Evolutionary conservation across 2,797 vertebrate species (phyloP), one percentile per base, ranked within the genome.

Genomic region (Scomberomorus guttatus): DNA sequence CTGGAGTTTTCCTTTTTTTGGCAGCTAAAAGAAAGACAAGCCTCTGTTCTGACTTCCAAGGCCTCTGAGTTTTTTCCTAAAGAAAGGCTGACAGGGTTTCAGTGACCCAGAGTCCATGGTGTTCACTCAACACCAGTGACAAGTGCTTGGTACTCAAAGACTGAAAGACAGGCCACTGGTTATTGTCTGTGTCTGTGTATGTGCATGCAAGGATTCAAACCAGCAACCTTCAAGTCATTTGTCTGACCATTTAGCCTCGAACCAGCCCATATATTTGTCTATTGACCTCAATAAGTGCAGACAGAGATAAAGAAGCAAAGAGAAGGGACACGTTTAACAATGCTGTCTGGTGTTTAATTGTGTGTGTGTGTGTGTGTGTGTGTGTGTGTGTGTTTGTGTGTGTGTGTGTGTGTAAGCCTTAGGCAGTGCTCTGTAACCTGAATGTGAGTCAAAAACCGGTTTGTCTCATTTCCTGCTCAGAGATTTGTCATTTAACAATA

Each of bases 391-490:
- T 72, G 50, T 63, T 48, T 74, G 37, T 72, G 32, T 76, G 51
- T 75, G 63, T 70, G 67, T 74, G 64, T 60, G 32, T 39, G 18
- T 50, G 46, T 17, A 55, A 44, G 89, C 93, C 90, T 1, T 8
- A 82, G 87, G 90, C 82, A 50, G 20, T 39, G 77, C 83, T 85
- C 74, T 87, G 67, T 75, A 91, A 92, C 90, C 87, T 90, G 80
- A 90, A 87, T 88, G 82, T 87, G 77, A 90, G 85, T 90, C 87
- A 92, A 64, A 79, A 93, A 93, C 93, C 75, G 65, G 93, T 92
- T 91, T 27, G 20, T 75, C 90, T 88, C 77, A 90, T 92, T 92
- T 93, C 80, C 84, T 89, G 62, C 84, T 84, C 76, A 69, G 69
- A 83, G 85, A 79, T 84, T 92, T 87, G 84, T 89, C 84, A 86